Percentiles rank a stretch among this genome's conserved stretches.
Conservation (phyloP, 2,888 invertebrate genomes). For the Dasysyrphus albostriatus region DNA sequence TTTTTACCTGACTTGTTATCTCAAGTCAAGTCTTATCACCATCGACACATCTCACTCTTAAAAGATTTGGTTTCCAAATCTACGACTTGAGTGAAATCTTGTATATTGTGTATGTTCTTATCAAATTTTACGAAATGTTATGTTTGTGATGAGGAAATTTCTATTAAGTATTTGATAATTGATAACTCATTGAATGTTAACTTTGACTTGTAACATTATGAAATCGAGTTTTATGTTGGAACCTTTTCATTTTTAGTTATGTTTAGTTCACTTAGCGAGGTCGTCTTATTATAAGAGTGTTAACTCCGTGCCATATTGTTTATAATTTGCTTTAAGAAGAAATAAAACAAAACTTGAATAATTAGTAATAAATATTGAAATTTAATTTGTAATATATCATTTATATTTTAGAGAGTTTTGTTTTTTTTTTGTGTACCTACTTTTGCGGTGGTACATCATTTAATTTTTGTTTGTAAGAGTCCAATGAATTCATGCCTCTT, state of each 20-base stretch:
- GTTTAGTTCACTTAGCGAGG: not conserved
- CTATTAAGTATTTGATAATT: not conserved
- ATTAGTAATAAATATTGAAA: no score
- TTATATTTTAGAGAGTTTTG: no score
- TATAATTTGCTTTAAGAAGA: not conserved
- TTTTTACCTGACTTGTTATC: slow-evolving; percentile 52
- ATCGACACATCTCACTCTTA: slow-evolving; percentile 29
- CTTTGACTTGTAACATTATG: not conserved
- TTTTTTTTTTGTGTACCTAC: no score
- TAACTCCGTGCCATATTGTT: not conserved
- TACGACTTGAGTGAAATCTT: slow-evolving; percentile 1
- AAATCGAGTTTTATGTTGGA: not conserved
- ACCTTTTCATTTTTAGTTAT: not conserved
- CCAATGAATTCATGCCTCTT: no score
- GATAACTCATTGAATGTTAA: slow-evolving; percentile 6
- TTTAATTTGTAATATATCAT: no score
- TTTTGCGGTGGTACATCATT: no score
- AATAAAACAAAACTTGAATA: no score
- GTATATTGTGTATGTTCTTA: slow-evolving; percentile 22
- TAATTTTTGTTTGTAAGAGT: no score
- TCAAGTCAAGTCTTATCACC: slow-evolving; percentile 29
- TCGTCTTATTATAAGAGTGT: not conserved
- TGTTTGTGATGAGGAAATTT: slow-evolving; percentile 3
- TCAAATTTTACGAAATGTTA: slow-evolving; percentile 34
- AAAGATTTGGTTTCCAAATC: slow-evolving; percentile 5